Conservation (phyloP, 2,113 vertebrate genomes). For the Alouatta palliata region DNA sequence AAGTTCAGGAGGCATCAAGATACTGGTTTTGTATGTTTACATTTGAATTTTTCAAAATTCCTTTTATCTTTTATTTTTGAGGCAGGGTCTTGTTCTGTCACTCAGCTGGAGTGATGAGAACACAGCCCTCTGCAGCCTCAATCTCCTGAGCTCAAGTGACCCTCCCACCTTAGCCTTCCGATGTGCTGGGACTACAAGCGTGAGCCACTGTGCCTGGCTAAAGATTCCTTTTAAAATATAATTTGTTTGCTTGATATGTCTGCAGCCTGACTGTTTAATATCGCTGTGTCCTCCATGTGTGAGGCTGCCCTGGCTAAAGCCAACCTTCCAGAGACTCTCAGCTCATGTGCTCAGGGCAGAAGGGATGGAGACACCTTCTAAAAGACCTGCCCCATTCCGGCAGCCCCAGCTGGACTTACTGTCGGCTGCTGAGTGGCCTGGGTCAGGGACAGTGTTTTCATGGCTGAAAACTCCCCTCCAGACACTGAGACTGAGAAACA, state of each 20-base stretch:
- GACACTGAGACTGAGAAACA: neutral
- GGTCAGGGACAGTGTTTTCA: neutral
- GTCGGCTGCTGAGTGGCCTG: neutral
- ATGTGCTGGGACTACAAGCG: too few relatives aligned
- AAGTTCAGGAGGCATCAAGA: neutral
- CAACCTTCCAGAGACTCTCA: accelerated
- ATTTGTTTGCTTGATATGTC: neutral
- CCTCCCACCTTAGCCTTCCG: too few relatives aligned
- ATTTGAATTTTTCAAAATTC: neutral
- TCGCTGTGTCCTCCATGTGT: accelerated
- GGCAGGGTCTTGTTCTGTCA: too few relatives aligned
- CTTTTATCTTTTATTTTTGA: neutral
- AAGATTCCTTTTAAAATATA: neutral
- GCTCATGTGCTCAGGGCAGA: neutral
- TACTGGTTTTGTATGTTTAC: neutral
- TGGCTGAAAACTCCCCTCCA: neutral
- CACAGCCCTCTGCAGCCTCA: too few relatives aligned
- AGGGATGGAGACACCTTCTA: accelerated
- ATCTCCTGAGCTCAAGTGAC: too few relatives aligned
- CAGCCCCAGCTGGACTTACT: neutral
- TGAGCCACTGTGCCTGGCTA: too few relatives aligned
- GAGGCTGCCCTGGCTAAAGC: neutral
- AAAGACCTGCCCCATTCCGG: neutral
- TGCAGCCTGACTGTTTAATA: neutral
- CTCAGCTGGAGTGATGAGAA: too few relatives aligned